A percentile compares a stretch with the other conserved stretches of the same genome.
phyloP scores from a whole-genome alignment of 1,140 invertebrate genomes.

The Heterodera schachtii region DNA sequence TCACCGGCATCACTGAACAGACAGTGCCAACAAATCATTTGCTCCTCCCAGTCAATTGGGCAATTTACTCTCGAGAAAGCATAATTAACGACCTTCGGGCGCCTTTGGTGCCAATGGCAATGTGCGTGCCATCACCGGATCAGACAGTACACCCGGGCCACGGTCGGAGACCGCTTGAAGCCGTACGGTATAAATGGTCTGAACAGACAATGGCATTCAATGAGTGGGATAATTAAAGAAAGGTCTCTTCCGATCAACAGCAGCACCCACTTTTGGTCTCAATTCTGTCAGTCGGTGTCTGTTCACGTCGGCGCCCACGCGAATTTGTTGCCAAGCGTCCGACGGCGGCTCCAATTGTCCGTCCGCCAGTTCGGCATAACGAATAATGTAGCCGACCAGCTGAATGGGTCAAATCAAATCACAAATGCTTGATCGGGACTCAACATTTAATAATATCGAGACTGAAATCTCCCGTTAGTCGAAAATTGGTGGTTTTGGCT shows the following conservation, averaged over 20 bases:
- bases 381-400: slow-evolving; percentile 52
- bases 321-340: slow-evolving; percentile 21
- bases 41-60: no score
- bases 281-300: slow-evolving; percentile 5
- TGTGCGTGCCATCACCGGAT: slow-evolving; percentile 37
- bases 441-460: no score
- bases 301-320: slow-evolving; percentile 2
- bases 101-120: slow-evolving; percentile 52
- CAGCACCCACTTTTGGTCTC: neutral
- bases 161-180: slow-evolving; percentile 64
- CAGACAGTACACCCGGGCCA: slow-evolving; percentile 59
- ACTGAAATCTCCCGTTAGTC: no score
- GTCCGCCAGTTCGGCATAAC: slow-evolving; percentile 58
- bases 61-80: neutral
- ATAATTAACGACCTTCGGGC: slow-evolving; percentile 31
- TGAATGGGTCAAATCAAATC: neutral
- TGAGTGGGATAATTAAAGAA: neutral
- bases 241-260: neutral
- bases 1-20: neutral
- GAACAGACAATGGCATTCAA: neutral
- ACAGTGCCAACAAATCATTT: no score
- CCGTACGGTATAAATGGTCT: slow-evolving; percentile 55
- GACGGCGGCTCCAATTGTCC: slow-evolving; percentile 4
- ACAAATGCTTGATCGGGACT: no score
- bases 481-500: no score